A percentile compares a stretch with the other conserved stretches of the same genome.
Evolutionary conservation across 2,797 vertebrate species (phyloP).

Genomic region (Pteropus rufus): DNA sequence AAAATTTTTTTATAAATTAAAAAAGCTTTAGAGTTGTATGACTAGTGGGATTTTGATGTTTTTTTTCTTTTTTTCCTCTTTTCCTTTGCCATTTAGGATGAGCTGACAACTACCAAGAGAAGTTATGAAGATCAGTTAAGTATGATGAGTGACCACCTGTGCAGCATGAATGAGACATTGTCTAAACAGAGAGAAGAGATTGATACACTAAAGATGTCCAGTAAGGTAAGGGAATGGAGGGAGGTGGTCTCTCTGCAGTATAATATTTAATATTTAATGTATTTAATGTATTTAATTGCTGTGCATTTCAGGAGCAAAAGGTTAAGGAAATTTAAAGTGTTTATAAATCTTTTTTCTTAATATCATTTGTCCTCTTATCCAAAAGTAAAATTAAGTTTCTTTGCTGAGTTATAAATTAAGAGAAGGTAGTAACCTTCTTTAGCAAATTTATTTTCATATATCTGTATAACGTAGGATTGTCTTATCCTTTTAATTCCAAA

Average conservation of each 20-base stretch:
- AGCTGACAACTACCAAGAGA: constrained; percentile 95
- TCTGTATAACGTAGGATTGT: neutral
- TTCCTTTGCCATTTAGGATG: constrained; percentile 86
- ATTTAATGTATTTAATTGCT: neutral
- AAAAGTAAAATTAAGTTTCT: neutral
- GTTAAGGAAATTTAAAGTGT: neutral
- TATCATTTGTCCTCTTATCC: neutral
- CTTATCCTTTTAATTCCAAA: neutral
- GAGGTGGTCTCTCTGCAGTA: neutral
- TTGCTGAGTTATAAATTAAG: neutral
- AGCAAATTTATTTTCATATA: neutral
- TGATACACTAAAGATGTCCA: constrained; percentile 93
- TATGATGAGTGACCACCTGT: constrained; percentile 99
- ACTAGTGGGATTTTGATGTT: neutral
- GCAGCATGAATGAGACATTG: constrained; percentile 98
- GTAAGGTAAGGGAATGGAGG: constrained; percentile 87
- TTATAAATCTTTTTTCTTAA: neutral
- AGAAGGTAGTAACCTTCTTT: neutral
- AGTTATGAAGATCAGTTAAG: constrained; percentile 99
- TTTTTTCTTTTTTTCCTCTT: neutral
- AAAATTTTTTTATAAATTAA: neutral
- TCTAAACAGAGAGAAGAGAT: constrained; percentile 98
- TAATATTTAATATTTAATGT: neutral
- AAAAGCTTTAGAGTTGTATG: neutral
- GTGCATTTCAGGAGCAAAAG: neutral